Conservation (phyloP, 2,797 vertebrate genomes). For the Macropus fuliginosus region DNA sequence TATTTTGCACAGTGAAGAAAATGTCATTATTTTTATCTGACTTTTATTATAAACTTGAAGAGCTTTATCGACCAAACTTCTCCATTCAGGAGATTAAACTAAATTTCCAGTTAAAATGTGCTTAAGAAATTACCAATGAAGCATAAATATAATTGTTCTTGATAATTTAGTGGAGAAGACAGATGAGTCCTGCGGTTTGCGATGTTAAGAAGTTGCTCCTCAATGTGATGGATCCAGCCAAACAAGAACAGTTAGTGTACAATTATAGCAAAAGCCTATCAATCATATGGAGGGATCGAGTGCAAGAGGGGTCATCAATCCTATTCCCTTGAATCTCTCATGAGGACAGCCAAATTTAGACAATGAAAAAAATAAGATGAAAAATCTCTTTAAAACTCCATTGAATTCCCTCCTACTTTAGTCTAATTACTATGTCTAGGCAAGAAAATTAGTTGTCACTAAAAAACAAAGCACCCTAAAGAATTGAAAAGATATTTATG, state of each 20-base stretch:
- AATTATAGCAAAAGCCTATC: not conserved
- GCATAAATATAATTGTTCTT: not conserved
- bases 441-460: not conserved
- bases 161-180: not conserved
- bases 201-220: not conserved
- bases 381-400: not conserved
- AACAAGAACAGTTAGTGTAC: not conserved
- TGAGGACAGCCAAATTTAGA: slow-evolving; percentile 5
- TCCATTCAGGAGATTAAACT: not conserved
- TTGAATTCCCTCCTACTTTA: not conserved
- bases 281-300: not conserved
- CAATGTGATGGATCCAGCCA: not conserved
- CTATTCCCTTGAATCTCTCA: not conserved
- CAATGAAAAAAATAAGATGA: not conserved
- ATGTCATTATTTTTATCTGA: not conserved
- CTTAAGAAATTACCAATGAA: not conserved
- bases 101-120: slow-evolving; percentile 2
- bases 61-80: not conserved
- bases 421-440: not conserved
- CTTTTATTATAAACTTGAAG: not conserved
- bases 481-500: not conserved
- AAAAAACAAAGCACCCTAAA: not conserved
- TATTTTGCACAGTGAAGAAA: not conserved
- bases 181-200: not conserved
- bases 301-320: not conserved